Base-by-base conservation (phyloP, 1,140 invertebrate genomes). In the Hestina assimilis region DNA sequence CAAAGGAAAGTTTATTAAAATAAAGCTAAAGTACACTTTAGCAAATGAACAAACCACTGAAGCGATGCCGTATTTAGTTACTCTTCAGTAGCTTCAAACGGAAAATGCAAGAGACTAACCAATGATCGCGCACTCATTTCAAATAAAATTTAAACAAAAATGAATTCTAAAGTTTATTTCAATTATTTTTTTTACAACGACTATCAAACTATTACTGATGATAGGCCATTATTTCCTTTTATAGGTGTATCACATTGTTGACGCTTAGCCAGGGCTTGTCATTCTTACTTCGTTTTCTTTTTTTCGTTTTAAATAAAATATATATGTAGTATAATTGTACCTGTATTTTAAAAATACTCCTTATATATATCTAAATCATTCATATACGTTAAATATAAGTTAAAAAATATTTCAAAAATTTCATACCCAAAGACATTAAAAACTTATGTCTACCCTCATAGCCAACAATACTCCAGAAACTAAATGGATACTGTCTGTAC, bases 151-250 rank as follows among this genome's bases (percentile, higher is more conserved):
- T 5, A 12, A 20, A 46, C 53, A 33, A 38, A 42, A 45, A 2
- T 14, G 15, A 20, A 48, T 12, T 33, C 35, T 35, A 54, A 56
- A 56, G 20, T 56, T 12, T 23, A 29, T 12, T 19, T 2, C 9
- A 17, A 33, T 21, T 38, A 17, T 51, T 45, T 24, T 38, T 38
- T 17, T 17, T 38, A 19, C 11, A 19, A 6, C 33, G 8, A 19
- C n/a, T 4, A 8, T 19, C 33, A 8, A 38, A 5, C 19, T 38
- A 11, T 38, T 17, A 71, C 69, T 72, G 63, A 58, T 63, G 61
- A 61, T 66, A 53, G 51, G 23, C 47, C 38, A 59, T 63, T 64
- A 63, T 69, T 64, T 58, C 59, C 70, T 76, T 76, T 63, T 76
- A 76, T 76, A 76, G 67, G 41, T 48, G 45, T 59, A 59, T 62